Conservation (phyloP, 2,113 vertebrate species). For the Zosterops pallidus region DNA sequence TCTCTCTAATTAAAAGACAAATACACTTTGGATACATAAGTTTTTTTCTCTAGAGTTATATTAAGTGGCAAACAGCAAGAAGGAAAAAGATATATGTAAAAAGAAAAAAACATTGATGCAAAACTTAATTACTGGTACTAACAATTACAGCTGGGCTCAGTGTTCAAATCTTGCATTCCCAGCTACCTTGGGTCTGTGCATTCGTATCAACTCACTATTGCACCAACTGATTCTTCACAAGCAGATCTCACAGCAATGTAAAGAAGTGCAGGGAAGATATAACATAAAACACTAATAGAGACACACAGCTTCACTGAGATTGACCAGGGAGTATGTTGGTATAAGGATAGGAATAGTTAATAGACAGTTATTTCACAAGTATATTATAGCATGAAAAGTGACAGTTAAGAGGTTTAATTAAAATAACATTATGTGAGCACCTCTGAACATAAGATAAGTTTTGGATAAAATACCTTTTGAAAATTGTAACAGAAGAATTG, state of each 20-base stretch:
- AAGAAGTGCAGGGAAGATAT: not conserved
- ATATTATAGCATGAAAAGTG: not conserved
- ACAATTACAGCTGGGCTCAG: not conserved
- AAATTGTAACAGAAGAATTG: not conserved
- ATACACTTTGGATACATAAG: not conserved
- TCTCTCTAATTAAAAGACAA: not conserved
- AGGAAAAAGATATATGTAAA: not conserved
- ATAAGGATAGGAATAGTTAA: not conserved
- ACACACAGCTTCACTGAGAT: not conserved
- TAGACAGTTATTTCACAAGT: not conserved
- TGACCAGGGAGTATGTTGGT: not conserved
- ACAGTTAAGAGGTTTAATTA: not conserved
- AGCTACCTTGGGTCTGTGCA: not conserved
- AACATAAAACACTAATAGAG: not conserved
- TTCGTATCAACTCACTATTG: fast-evolving
- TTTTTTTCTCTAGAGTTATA: not conserved
- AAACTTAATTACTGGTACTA: not conserved
- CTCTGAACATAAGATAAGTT: not conserved
- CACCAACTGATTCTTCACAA: not conserved
- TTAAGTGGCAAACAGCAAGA: not conserved
- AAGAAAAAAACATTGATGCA: not conserved
- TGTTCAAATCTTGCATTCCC: not conserved
- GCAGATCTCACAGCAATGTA: not conserved
- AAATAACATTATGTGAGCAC: not conserved
- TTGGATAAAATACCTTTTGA: not conserved